Conservation (phyloP, 1,140 invertebrate genomes). For the Tyrophagus putrescentiae region DNA sequence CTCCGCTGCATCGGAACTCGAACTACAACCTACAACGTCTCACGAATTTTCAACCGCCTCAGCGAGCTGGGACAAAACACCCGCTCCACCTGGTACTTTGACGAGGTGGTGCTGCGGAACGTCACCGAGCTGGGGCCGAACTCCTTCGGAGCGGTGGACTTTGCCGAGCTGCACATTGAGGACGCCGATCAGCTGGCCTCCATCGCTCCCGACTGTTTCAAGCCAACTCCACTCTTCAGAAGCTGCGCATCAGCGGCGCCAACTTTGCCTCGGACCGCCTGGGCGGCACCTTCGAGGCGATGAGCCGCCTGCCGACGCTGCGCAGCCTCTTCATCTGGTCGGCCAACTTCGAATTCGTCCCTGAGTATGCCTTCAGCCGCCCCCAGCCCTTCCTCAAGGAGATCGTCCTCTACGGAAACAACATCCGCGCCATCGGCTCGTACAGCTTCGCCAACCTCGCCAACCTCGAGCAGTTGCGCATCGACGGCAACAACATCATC, state of each 20-base stretch:
- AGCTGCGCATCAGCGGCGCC: neutral
- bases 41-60: slow-evolving; percentile 9
- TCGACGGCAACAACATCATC: slow-evolving; percentile 18
- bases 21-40: neutral
- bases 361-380: neutral
- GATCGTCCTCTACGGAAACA: slow-evolving; percentile 7
- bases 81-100: slow-evolving; percentile 2
- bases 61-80: neutral
- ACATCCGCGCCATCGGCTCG: slow-evolving; percentile 9
- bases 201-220: neutral
- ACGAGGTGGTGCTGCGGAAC: slow-evolving; percentile 10
- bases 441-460: neutral
- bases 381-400: neutral
- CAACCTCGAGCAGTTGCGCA: neutral
- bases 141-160: slow-evolving; percentile 3
- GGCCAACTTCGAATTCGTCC: slow-evolving; percentile 13
- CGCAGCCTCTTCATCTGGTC: slow-evolving; percentile 13
- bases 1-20: neutral
- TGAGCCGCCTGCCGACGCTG: neutral
- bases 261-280: neutral
- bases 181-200: neutral
- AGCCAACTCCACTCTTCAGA: neutral
- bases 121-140: neutral
- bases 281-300: neutral
- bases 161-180: slow-evolving; percentile 13